Conservation (phyloP, 2,113 vertebrate genomes). For the Pan paniscus region DNA sequence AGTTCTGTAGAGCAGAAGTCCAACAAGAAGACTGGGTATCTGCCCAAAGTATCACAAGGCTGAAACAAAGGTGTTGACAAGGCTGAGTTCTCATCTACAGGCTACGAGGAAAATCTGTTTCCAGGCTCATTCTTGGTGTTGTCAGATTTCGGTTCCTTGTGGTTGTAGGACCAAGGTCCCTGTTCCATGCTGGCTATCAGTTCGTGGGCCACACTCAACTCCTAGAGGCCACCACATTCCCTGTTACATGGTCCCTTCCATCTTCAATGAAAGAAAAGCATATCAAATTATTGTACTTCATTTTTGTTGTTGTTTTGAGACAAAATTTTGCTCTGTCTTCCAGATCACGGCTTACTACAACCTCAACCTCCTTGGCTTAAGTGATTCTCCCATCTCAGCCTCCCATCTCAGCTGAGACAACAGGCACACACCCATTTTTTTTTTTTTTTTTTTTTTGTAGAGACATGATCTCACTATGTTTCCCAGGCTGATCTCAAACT, state of each 20-base stretch:
- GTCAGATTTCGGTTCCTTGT: background rate
- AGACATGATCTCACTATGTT: no score
- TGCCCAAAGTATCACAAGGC: background rate
- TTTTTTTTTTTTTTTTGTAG: no score
- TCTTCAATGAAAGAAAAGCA: background rate
- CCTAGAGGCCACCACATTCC: background rate
- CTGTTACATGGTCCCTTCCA: background rate
- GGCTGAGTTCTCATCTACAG: background rate
- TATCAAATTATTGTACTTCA: background rate
- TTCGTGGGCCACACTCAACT: background rate
- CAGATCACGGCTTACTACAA: no score
- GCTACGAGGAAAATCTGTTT: background rate
- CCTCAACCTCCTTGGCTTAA: no score
- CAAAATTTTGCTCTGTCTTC: no score
- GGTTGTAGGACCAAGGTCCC: background rate
- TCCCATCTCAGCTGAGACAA: no score
- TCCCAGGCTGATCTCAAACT: no score
- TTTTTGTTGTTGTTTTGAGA: no score
- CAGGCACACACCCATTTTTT: no score
- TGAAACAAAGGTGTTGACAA: background rate
- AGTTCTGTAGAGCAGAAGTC: background rate
- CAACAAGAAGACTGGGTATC: background rate
- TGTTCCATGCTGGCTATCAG: background rate
- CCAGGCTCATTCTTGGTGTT: background rate
- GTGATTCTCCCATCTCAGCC: no score